These are phyloP conservation scores for Entomyzon cyanotis DNA, from an alignment of 2,113 vertebrate species.

Conservation along the genomic window DNA sequence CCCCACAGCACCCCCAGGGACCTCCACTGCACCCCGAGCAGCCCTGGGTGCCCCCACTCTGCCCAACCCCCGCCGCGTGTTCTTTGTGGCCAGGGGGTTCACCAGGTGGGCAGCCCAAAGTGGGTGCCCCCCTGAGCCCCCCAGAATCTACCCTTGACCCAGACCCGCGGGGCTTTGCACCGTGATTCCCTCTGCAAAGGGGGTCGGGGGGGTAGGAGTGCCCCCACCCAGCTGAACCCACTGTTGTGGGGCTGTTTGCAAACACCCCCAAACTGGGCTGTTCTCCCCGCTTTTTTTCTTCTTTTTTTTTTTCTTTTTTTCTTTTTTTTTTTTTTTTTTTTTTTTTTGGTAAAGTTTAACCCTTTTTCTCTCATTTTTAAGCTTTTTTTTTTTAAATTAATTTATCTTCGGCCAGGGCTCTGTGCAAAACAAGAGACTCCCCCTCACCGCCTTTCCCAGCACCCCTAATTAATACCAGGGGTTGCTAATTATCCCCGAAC, in stretches of 20 bases:
- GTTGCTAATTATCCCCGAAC: not conserved
- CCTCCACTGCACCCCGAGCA: not conserved
- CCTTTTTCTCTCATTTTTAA: not conserved
- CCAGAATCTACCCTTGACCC: not conserved
- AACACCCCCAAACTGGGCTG: not conserved
- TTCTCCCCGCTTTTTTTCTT: not conserved
- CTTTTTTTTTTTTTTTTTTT: not conserved
- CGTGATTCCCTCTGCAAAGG: not conserved
- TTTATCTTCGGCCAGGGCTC: not conserved
- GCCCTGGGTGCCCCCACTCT: not conserved
- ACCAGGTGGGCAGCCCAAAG: too few species aligned
- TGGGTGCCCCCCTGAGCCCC: not conserved
- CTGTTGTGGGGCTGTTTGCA: not conserved
- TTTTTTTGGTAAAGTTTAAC: not conserved
- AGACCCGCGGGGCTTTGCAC: not conserved
- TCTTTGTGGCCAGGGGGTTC: not conserved
- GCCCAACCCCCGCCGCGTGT: not conserved
- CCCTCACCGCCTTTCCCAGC: not conserved
- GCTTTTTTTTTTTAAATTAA: not conserved
- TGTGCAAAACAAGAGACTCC: not conserved
- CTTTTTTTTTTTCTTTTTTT: not conserved
- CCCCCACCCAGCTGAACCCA: not conserved
- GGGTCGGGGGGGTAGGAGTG: not conserved
- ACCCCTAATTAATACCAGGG: not conserved
- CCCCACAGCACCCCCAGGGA: too few species aligned